A percentile compares a stretch with the other conserved stretches of the same genome.
Evolutionary conservation across 1,140 invertebrate species (phyloP).

Genomic region (Lordiphosa collinella): DNA sequence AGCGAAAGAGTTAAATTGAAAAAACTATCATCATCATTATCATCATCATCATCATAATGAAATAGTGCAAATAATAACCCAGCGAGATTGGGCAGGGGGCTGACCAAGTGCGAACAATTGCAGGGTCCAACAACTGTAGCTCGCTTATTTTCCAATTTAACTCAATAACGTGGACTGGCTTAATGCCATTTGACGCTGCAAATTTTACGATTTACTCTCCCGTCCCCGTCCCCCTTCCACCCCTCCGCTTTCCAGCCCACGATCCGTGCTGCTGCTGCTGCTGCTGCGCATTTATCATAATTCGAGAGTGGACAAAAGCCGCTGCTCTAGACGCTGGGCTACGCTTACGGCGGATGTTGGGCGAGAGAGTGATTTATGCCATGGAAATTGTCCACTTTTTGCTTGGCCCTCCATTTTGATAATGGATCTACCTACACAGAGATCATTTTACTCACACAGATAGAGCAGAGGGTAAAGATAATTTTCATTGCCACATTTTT

Average conservation of each 20-base stretch:
- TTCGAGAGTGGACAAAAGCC: slow-evolving; percentile 26
- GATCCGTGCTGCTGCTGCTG: no score
- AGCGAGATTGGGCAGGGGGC: slow-evolving; percentile 2
- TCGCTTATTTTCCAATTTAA: slow-evolving; percentile 77
- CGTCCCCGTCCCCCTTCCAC: not conserved
- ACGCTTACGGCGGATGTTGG: slow-evolving; percentile 25
- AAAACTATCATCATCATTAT: slow-evolving; percentile 35
- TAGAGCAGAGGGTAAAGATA: not conserved
- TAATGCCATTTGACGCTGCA: slow-evolving; percentile 72
- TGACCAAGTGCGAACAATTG: slow-evolving; percentile 68
- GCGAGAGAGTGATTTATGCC: slow-evolving; percentile 45
- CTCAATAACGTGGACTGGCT: slow-evolving; percentile 71
- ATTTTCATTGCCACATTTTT: slow-evolving; percentile 15
- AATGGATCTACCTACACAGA: not conserved
- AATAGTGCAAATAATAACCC: slow-evolving; percentile 48
- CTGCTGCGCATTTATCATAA: slow-evolving; percentile 44
- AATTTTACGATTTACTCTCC: slow-evolving; percentile 68
- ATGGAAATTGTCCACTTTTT: slow-evolving; percentile 21
- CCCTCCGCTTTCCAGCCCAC: no score
- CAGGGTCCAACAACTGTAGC: slow-evolving; percentile 52
- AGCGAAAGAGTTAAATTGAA: slow-evolving; percentile 22
- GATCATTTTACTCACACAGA: not conserved
- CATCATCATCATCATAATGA: slow-evolving; percentile 42
- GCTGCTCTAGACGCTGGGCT: slow-evolving; percentile 8
- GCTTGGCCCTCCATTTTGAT: slow-evolving; percentile 3